Evolutionary conservation across 2,888 invertebrate species (phyloP), one percentile per base, ranked within the genome.

Genomic region (Metalampra italica): DNA sequence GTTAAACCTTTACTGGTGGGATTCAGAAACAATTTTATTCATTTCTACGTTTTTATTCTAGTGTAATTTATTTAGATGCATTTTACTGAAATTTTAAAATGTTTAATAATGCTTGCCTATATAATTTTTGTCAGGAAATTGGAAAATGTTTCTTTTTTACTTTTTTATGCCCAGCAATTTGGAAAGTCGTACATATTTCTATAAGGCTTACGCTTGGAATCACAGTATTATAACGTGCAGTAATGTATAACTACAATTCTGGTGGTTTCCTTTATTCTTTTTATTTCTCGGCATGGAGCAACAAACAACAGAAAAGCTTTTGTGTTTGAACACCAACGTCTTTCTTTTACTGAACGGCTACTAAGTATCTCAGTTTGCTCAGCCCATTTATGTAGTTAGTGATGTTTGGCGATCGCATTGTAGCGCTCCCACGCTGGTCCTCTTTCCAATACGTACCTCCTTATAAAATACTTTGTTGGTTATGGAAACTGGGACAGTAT

Each of bases 301-400:
- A 41, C 36, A 40, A 9, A 15, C 42, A 29, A 7, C 44, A 9
- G 14, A 44, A 43, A 44, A 34, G 40, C 49, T 22, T 36, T 41
- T 40, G 12, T 50, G 44, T 45, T 49, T 52, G 47, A 40, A 46
- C 50, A 47, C 43, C 45, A 53, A 45, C 42, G 49, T 50, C 22
- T 22, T 22, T 22, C 22, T 36, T n/a, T 60, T 54, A 61, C 61
- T 67, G 62, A 69, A 68, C 58, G 62, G 61, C 69, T 71, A 73
- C 70, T 77, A 65, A 80, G 66, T 62, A 70, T 61, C 59, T 62
- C 57, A 66, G 75, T 78, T 78, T 72, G 68, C 74, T 62, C 53
- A 64, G 67, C 63, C 72, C 50, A 71, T 78, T 68, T 58, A 66
- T 69, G 53, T 52, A 64, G 64, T 72, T 66, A 72, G 69, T 53